Base-by-base conservation (phyloP, 2,888 invertebrate species). In the Melanotus villosus region DNA sequence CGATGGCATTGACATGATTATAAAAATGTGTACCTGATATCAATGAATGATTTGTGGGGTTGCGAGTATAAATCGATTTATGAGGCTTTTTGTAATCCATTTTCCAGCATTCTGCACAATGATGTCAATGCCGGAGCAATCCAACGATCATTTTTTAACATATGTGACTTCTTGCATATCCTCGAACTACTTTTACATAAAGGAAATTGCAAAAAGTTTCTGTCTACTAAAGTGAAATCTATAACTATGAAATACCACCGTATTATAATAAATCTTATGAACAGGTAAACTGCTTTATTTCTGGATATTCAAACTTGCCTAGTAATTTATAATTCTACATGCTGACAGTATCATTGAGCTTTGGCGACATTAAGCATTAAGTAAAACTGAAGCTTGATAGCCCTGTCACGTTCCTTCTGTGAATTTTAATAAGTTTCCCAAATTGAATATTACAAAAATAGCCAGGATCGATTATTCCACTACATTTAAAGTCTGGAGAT, bases 21-120 rank as follows among this genome's bases (percentile, higher is more conserved):
- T 50, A 50, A 50, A 43, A 50, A 26, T 50, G 50, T 23, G 50
- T 50, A 50, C 50, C 50, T 50, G 30, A 30, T 50, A 50, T 50
- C 30, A 50, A 16, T 30, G 50, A 50, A 50, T 50, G 50, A 50
- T 50, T 50, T 50, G 50, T 50, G 16, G 50, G 50, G 26, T 50
- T 50, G 16, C 26, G n/a, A 50, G 50, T 50, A 50, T 30, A 14
- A 50, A 26, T 50, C 50, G 50, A 50, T 50, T 50, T 50, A 50
- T 30, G 30, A 14, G 9, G 26, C 50, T 30, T 26, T 30, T 50
- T 50, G 43, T 43, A 50, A 50, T 50, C 50, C 50, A 30, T 50
- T 50, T 50, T 30, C 30, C 50, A 50, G 50, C 9, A 50, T 50
- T 50, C 1, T 23, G 50, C 50, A 23, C 50, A 50, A 50, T 50